These are phyloP conservation scores for Alosa sapidissima DNA, from an alignment of 2,797 vertebrate species.

Conservation along the genomic window DNA sequence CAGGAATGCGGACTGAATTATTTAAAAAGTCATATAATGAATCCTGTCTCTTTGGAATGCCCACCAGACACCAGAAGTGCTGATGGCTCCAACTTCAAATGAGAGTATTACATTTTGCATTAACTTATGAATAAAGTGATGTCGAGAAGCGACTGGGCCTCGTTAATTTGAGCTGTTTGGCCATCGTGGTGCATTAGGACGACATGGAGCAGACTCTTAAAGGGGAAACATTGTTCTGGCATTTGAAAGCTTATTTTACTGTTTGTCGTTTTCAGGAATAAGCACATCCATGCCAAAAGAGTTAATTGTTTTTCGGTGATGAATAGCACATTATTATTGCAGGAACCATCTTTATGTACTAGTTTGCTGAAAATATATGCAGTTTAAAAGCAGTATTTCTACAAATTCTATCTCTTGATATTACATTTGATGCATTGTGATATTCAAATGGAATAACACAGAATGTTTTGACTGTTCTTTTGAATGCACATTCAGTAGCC, in stretches of 20 bases:
- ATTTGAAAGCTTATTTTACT: constrained; percentile 26
- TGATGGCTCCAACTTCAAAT: constrained; percentile 68
- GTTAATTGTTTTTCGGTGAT: neutral
- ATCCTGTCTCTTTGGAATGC: constrained; percentile 63
- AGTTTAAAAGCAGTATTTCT: neutral
- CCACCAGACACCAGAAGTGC: constrained; percentile 61
- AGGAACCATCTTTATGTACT: neutral
- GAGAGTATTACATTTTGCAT: constrained; percentile 67
- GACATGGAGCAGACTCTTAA: neutral
- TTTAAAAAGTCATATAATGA: constrained; percentile 72
- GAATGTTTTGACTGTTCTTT: neutral
- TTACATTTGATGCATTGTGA: neutral
- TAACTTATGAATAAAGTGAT: constrained; percentile 66
- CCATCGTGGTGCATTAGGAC: constrained; percentile 39
- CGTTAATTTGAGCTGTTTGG: constrained; percentile 61
- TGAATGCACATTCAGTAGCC: neutral
- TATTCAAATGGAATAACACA: neutral
- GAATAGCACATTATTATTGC: neutral
- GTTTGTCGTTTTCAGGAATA: neutral
- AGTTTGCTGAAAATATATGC: neutral
- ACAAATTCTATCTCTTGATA: neutral
- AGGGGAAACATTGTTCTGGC: constrained; percentile 13
- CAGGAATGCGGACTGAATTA: constrained; percentile 66
- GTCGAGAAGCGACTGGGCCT: constrained; percentile 51
- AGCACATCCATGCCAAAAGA: neutral